Conservation (phyloP, 23 tunicate genomes). For the Halocynthia roretzi region DNA sequence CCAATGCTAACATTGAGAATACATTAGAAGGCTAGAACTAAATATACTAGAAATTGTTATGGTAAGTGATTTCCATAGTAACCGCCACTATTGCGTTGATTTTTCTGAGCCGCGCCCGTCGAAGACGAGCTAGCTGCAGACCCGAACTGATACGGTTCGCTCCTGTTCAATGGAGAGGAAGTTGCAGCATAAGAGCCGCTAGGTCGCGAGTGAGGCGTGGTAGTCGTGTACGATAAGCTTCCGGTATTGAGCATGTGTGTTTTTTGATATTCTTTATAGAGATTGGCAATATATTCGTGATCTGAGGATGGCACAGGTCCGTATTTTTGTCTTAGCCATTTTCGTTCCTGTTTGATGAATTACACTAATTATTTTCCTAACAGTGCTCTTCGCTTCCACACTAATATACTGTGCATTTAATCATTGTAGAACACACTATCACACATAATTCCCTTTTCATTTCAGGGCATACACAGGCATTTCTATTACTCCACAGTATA, state of each 20-base stretch:
- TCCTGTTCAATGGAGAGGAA: constrained; percentile 12
- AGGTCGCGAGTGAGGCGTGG: background rate
- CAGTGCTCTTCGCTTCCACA: background rate
- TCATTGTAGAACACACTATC: too few relatives aligned
- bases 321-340: constrained; percentile 8
- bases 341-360: constrained; percentile 13
- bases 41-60: too few relatives aligned
- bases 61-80: background rate
- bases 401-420: too few relatives aligned
- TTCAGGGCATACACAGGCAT: constrained; percentile 17
- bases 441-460: background rate
- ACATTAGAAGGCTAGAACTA: too few relatives aligned
- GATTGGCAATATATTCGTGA: constrained; percentile 13
- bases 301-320: constrained; percentile 11
- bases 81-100: background rate
- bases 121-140: background rate
- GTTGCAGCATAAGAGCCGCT: constrained; percentile 24
- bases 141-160: background rate
- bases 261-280: constrained; percentile 15
- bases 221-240: background rate
- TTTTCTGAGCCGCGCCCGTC: background rate
- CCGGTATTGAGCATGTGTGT: background rate
- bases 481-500: too few relatives aligned
- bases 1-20: too few relatives aligned
- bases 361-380: background rate